Base-by-base conservation (phyloP, 2,888 invertebrate species). In the Luperina testacea region DNA sequence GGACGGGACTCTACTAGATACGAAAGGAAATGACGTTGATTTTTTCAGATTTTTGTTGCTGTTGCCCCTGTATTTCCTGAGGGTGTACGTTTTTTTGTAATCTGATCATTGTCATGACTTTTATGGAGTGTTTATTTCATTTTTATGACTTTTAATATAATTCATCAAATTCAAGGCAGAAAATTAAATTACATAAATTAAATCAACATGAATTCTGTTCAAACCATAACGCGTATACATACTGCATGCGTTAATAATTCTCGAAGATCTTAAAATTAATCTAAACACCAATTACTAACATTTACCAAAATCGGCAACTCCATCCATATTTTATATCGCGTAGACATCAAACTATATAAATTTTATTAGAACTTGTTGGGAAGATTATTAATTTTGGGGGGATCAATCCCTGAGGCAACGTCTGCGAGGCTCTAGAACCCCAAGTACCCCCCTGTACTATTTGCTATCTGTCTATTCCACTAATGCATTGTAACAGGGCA, bases 401-500 rank as follows among this genome's bases (percentile, higher is more conserved):
- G 65, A 65, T 73, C 38, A 27, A 53, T 69, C 84, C 88, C 81
- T 67, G 80, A 84, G 85, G 86, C 87, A 68, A 74, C 71, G 83
- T 85, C 86, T 87, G 74, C 71, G 63, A 74, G 75, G 81, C 81
- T 84, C 77, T 68, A 42, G 53, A 72, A 61, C 71, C 74, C 86
- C 72, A 83, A 92, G 90, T 93, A 73, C 94, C 87, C 72, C 91
- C 92, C 94, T 91, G 92, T 72, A 67, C 79, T 94, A 92, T 95
- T 94, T 94, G 92, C 93, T 89, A 90, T 92, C 92, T 90, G 92
- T 94, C 95, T 95, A 95, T 94, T 92, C 90, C 93, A 92, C 94
- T 96, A 96, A 96, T 95, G 94, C 93, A 91, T 91, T 91, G 93
- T 92, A 92, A 91, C 92, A 90, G 90, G 88, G 90, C 93, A 96